Percentiles rank a stretch among this genome's conserved stretches.
These are phyloP conservation scores for Apostichopus parvimensis DNA, from an alignment of 35 echinoderm and acorn worm genomes.

Conservation along the genomic window DNA sequence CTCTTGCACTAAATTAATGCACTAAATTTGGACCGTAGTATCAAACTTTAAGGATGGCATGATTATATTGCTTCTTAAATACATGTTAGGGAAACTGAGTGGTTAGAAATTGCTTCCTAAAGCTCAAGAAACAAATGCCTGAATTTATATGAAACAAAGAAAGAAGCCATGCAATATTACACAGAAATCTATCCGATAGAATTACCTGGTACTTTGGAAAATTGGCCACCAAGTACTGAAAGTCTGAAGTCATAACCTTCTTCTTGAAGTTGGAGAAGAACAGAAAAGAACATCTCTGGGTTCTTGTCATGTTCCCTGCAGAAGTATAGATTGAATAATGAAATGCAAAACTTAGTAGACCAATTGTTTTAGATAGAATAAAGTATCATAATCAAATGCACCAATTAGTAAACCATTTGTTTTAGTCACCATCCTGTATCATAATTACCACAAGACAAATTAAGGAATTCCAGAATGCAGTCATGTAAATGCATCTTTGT, in stretches of 20 bases:
- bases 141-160: no score
- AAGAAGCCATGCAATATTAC: no score
- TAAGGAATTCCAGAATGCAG: no score
- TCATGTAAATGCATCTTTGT: no score
- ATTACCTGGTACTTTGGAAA: constrained; percentile 77
- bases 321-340: constrained; percentile 6
- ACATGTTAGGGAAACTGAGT: no score
- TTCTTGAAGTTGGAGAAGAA: constrained; percentile 67
- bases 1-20: no score
- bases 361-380: neutral
- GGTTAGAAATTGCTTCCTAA: no score
- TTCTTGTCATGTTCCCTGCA: constrained; percentile 98
- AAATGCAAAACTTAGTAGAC: neutral
- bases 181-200: neutral
- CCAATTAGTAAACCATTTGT: neutral
- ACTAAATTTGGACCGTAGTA: no score
- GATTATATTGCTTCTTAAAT: no score
- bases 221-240: constrained; percentile 87
- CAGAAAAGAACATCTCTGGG: constrained; percentile 82
- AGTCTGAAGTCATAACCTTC: constrained; percentile 66
- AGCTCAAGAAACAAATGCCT: no score
- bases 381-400: neutral
- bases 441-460: no score
- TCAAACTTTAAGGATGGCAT: no score
- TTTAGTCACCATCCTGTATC: neutral